Base-by-base conservation (phyloP, 2,888 invertebrate species). In the Lithodes maja region DNA sequence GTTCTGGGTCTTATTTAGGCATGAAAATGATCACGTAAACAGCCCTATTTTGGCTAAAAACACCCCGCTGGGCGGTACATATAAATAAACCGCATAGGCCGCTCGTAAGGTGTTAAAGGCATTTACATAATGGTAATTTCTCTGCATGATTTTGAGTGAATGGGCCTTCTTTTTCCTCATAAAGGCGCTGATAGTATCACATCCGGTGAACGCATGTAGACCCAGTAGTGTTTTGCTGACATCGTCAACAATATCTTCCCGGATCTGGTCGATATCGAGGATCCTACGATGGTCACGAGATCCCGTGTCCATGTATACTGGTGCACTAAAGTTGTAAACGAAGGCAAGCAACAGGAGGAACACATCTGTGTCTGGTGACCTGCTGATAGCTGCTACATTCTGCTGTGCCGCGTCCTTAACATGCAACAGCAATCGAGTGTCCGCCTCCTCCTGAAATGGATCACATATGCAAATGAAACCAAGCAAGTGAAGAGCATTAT, bases 321-420 rank as follows among this genome's bases (percentile, higher is more conserved):
- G 77, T 77, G 50, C 49, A 77, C 52, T 77, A 77, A 77, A 77
- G 0, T 49, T 77, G 77, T 77, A n/a, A 77, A 33, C 49, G 52
- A 49, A 77, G 50, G 77, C n/a, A 77, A 77, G 17, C 17, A 77
- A 1, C 49, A 77, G 12, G 52, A 77, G 77, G 49, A 77, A 77
- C 50, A 49, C 77, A 77, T 77, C 77, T 77, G 77, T 61, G 61
- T 61, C 12, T 61, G 61, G 61, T 61, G 61, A 61, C 61, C 61
- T 61, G 61, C 0, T 61, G 77, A n/a, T 33, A 77, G 1, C 77
- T 77, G 49, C 1, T 77, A 49, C 49, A 15, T 9, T 49, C 77
- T 77, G 77, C 77, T 1, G 15, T 77, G 49, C 49, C 5, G 5
- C 49, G 12, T 33, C 77, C 49, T 77, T 61, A 12, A 61, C 61